These are phyloP conservation scores for Gasterosteus nipponicus DNA, from an alignment of 2,113 vertebrate genomes.

Conservation along the genomic window DNA sequence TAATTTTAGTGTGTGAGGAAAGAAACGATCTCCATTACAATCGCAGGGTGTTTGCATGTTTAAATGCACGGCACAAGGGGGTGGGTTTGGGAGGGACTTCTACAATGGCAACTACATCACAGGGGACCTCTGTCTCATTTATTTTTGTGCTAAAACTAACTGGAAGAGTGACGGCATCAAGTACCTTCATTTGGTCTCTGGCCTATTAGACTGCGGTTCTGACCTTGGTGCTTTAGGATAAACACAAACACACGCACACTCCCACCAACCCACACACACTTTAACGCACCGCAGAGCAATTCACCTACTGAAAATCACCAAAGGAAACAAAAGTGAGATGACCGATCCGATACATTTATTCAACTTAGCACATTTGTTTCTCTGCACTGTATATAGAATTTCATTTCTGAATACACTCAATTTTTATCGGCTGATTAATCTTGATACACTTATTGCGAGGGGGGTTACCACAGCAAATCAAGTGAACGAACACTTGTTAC, in stretches of 20 bases:
- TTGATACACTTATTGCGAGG: slow-evolving; percentile 83
- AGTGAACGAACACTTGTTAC: slow-evolving; percentile 61
- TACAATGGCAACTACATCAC: slow-evolving; percentile 59
- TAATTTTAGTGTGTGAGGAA: slow-evolving; percentile 51
- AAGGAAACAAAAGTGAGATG: slow-evolving; percentile 73
- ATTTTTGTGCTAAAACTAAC: slow-evolving; percentile 52
- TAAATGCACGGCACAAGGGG: neutral
- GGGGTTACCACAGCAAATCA: slow-evolving; percentile 74
- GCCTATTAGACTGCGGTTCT: slow-evolving; percentile 48
- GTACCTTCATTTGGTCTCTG: slow-evolving; percentile 38
- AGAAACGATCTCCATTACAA: slow-evolving; percentile 53
- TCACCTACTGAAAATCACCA: slow-evolving; percentile 71
- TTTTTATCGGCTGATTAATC: slow-evolving; percentile 79
- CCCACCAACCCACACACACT: slow-evolving; percentile 55
- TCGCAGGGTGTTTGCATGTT: slow-evolving; percentile 51
- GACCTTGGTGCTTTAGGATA: slow-evolving; percentile 54
- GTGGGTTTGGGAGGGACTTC: slow-evolving; percentile 41
- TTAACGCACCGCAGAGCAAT: slow-evolving; percentile 65
- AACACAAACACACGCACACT: slow-evolving; percentile 53
- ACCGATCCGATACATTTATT: slow-evolving; percentile 75
- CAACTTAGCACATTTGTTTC: slow-evolving; percentile 64
- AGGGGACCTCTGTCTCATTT: slow-evolving; percentile 26
- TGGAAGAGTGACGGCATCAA: slow-evolving; percentile 51
- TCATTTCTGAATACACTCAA: slow-evolving; percentile 70
- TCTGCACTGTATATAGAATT: slow-evolving; percentile 76